Base-by-base conservation (phyloP, 37 sponge, comb jelly and placozoan species). In the Aphrocallistes beatrix region DNA sequence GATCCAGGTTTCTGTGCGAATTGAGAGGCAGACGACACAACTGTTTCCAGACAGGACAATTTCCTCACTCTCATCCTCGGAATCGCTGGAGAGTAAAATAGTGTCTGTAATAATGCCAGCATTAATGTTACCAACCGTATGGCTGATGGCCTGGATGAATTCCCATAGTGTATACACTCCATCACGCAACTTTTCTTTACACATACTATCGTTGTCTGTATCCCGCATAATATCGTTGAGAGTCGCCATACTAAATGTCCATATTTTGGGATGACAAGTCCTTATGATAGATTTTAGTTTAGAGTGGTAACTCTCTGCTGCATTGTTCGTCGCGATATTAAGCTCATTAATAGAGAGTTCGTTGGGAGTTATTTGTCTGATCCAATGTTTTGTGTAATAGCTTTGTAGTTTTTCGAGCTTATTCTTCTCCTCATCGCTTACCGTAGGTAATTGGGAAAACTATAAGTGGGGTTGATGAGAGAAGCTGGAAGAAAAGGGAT, bases 21-120 rank as follows among this genome's bases (percentile, higher is more conserved):
- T 3, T 60, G 75, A 60, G n/a, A 28, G 75, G 75, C 75, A 60
- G n/a, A 60, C 75, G 8, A 60, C 8, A 30, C 75, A 60, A 28
- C 8, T 13, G 3, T 60, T 60, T 30, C 75, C 75, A 32, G 75
- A 3, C 8, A 19, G 75, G 8, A 60, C 75, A 19, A 60, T 60
- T 60, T 60, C 75, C 8, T 60, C 75, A 60, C 34, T 60, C 75
- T 60, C 75, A 60, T 60, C 25, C n/a, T 60, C 75, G n/a, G 75
- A 60, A 60, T 60, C 75, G 75, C 21, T 60, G 75, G 75, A 60
- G 75, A 30, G n/a, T 60, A 60, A 6, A 32, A 1, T 60, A 60
- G 75, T 13, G n/a, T 47, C 49, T 13, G 13, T 47, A 47, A 17
- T 47, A 47, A 25, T 60, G 25, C n/a, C 75, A 19, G 75, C 75